These are phyloP conservation scores for Melanophora roralis DNA, from an alignment of 2,888 invertebrate species.

Conservation along the genomic window DNA sequence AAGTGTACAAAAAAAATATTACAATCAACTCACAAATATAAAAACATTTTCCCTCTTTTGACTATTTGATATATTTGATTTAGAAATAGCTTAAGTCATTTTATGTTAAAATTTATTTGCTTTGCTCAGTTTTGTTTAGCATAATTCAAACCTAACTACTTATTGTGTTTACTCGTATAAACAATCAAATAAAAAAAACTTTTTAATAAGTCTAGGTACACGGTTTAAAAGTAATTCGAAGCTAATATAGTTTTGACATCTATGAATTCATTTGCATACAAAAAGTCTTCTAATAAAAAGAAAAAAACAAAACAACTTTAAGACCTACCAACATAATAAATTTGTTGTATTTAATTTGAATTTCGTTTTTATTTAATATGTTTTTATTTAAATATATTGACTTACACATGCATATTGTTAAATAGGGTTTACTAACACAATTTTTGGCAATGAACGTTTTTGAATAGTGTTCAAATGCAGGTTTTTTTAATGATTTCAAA, in stretches of 20 bases:
- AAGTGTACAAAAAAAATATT: too few species aligned
- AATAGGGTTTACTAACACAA: conserved; percentile 34
- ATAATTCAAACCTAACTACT: conserved; percentile 29
- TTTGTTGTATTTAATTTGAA: conserved; percentile 1
- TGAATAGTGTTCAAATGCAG: neutral
- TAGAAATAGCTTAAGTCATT: conserved; percentile 11
- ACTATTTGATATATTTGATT: neutral
- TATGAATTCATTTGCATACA: conserved; percentile 37
- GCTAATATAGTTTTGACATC: neutral
- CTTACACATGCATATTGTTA: neutral
- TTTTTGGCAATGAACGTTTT: conserved; percentile 25
- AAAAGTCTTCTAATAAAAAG: conserved; percentile 14
- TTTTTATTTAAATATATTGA: too few species aligned
- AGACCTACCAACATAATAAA: neutral
- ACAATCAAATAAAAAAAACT: neutral
- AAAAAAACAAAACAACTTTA: neutral
- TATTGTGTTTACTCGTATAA: neutral
- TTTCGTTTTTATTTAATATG: neutral
- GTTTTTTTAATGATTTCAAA: neutral
- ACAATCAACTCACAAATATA: too few species aligned
- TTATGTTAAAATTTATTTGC: conserved; percentile 9
- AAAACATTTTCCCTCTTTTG: too few species aligned
- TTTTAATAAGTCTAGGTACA: neutral
- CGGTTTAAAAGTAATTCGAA: too few species aligned
- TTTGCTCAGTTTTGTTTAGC: conserved; percentile 15